These are phyloP conservation scores for Sphenopsis melanotis DNA, from an alignment of 2,797 vertebrate genomes.

Conservation along the genomic window DNA sequence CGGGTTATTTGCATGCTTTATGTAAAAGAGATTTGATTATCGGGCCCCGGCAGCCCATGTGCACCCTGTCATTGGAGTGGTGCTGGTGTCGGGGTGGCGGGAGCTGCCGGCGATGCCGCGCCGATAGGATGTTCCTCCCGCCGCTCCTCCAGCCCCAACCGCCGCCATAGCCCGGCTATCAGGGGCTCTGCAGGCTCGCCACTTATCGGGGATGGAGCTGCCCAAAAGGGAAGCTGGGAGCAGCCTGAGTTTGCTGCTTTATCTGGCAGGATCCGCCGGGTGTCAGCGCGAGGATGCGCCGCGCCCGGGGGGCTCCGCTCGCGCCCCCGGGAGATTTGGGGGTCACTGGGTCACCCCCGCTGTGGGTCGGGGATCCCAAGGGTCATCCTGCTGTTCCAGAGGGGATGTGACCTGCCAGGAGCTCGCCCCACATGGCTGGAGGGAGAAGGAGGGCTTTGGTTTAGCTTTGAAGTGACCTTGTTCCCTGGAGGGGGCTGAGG, in stretches of 20 bases:
- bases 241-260: conserved; percentile 89
- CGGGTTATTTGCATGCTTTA: conserved; percentile 73
- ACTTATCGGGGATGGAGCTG: conserved; percentile 92
- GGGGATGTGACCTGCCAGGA: background rate
- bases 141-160: conserved; percentile 63
- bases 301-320: accelerated
- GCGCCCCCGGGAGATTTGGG: background rate
- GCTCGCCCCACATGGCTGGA: accelerated
- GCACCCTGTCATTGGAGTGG: conserved; percentile 86
- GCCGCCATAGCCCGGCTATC: conserved; percentile 88
- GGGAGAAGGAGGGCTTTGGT: background rate
- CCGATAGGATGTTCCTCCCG: conserved; percentile 76
- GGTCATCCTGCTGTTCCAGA: accelerated
- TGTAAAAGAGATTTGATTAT: conserved; percentile 86
- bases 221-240: conserved; percentile 90
- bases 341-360: background rate
- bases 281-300: conserved; percentile 52
- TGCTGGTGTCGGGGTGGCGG: conserved; percentile 83
- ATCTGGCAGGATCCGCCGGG: conserved; percentile 76
- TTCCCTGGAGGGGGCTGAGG: conserved; percentile 79
- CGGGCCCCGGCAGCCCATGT: conserved; percentile 82
- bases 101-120: conserved; percentile 81
- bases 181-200: conserved; percentile 87
- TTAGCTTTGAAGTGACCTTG: conserved; percentile 86
- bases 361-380: background rate